Conservation (phyloP, 2,113 vertebrate genomes). For the Pontoporia blainvillei region DNA sequence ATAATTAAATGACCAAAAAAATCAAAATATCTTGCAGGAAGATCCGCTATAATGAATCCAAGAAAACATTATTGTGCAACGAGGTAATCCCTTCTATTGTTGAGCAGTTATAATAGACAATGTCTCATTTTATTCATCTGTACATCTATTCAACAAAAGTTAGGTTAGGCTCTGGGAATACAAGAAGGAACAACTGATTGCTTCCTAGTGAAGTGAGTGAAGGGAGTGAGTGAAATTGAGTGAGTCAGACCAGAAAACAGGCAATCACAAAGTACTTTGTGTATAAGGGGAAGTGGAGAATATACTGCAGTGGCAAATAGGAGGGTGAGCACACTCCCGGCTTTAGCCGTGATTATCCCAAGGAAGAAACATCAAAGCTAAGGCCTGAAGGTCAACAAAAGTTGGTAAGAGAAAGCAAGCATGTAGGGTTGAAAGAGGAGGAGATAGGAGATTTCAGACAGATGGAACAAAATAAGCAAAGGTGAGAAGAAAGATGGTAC, state of each 20-base stretch:
- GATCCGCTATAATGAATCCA: not conserved
- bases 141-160: not conserved
- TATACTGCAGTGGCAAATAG: not conserved
- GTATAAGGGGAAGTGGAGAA: not conserved
- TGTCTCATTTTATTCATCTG: not conserved
- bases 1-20: not conserved
- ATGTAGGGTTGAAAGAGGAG: accelerated
- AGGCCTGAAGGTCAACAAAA: not conserved
- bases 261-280: not conserved
- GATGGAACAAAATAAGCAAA: not conserved
- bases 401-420: not conserved
- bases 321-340: not conserved
- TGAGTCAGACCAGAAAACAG: not conserved
- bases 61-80: not conserved
- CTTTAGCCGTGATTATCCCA: not conserved
- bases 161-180: not conserved
- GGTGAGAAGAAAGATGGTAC: not conserved
- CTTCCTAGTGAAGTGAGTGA: not conserved
- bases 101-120: not conserved
- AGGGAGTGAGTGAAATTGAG: not conserved
- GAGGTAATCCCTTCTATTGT: not conserved
- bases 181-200: not conserved
- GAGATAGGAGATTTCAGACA: not conserved
- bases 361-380: not conserved
- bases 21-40: not conserved